Evolutionary conservation across 2,888 invertebrate genomes (phyloP).

Genomic region (Hirtodrosophila alboralis): DNA sequence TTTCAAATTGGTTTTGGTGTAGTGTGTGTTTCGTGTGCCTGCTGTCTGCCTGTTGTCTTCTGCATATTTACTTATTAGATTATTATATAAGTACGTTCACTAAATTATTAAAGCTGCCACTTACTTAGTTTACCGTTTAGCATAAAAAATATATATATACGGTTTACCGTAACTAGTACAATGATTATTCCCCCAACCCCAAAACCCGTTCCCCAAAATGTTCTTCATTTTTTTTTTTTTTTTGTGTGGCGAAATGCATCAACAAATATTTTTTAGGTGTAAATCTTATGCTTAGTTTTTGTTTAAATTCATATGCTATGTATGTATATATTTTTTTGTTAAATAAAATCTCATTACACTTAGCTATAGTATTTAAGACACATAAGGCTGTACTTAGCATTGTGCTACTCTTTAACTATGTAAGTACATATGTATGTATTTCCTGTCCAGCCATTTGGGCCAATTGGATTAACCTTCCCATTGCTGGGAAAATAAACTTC

Average conservation of each 20-base stretch:
- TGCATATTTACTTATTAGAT: constrained; percentile 64
- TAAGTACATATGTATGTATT: constrained; percentile 18
- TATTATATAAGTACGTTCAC: constrained; percentile 58
- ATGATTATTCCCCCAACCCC: constrained; percentile 27
- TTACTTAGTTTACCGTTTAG: constrained; percentile 79
- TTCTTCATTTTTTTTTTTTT: no score
- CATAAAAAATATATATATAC: constrained; percentile 51
- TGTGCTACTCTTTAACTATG: constrained; percentile 57
- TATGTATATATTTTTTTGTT: constrained; percentile 27
- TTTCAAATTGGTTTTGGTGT: constrained; percentile 16
- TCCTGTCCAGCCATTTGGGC: constrained; percentile 22
- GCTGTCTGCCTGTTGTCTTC: no score
- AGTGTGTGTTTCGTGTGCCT: constrained; percentile 16
- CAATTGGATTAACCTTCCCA: background rate
- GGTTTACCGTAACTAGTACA: constrained; percentile 26
- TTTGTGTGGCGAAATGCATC: constrained; percentile 30
- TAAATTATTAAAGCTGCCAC: constrained; percentile 84
- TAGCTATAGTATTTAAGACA: constrained; percentile 84
- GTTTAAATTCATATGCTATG: constrained; percentile 48
- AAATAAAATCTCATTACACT: constrained; percentile 76
- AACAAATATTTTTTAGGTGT: constrained; percentile 39
- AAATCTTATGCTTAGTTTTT: constrained; percentile 54
- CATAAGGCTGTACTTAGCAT: constrained; percentile 83
- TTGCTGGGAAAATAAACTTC: background rate
- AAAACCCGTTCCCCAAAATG: background rate